Conservation (phyloP, 2,888 invertebrate species). For the Hyposoter dolosus region DNA sequence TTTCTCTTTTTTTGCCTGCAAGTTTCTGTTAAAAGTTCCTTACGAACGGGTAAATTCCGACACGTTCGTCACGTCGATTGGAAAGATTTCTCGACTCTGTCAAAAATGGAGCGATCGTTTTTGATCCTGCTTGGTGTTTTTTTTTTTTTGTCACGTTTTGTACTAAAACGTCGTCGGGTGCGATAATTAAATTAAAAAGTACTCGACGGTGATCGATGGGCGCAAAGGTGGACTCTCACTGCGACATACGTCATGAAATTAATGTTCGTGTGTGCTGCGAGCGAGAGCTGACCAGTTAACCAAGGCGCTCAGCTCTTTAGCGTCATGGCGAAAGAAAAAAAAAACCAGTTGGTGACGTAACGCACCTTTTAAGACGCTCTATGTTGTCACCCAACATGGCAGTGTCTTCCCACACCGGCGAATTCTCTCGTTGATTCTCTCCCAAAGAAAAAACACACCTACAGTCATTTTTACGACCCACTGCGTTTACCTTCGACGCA, state of each 20-base stretch:
- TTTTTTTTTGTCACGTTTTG: constrained; percentile 4
- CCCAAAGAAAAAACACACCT: constrained; percentile 53
- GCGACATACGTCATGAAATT: constrained; percentile 18
- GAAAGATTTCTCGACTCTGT: constrained; percentile 1
- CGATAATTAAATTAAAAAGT: constrained; percentile 13
- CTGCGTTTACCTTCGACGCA: constrained; percentile 65
- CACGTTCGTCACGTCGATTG: background rate
- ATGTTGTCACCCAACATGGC: constrained; percentile 79
- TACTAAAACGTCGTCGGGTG: constrained; percentile 26
- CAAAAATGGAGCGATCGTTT: constrained; percentile 22
- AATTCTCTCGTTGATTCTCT: constrained; percentile 70
- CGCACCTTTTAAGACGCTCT: constrained; percentile 79
- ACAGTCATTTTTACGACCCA: constrained; percentile 65
- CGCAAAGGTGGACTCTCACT: constrained; percentile 41
- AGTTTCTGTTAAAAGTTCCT: background rate
- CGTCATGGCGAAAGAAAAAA: constrained; percentile 46
- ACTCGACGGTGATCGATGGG: constrained; percentile 22
- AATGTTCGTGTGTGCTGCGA: constrained; percentile 14
- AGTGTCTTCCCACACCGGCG: constrained; percentile 75
- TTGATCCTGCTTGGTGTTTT: constrained; percentile 17
- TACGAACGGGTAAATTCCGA: background rate
- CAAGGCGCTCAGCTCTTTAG: constrained; percentile 57
- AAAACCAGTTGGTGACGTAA: constrained; percentile 84
- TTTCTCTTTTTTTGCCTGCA: background rate
- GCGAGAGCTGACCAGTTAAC: constrained; percentile 50